These are phyloP conservation scores for Apamea anceps DNA, from an alignment of 2,888 invertebrate genomes.

Conservation along the genomic window DNA sequence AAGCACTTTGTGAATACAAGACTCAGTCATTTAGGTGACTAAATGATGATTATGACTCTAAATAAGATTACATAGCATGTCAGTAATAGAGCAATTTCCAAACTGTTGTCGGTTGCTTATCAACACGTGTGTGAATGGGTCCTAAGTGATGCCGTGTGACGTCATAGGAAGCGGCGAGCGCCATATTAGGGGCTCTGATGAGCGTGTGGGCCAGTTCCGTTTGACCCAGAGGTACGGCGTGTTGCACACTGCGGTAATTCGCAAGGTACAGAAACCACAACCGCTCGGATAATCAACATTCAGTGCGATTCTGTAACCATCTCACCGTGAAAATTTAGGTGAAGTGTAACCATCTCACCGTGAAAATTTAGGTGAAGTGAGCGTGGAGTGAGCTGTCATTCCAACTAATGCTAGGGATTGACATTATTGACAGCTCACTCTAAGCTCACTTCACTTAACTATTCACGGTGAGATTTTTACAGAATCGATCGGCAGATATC, in stretches of 20 bases:
- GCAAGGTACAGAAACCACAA: background rate
- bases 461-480: too few species aligned
- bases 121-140: conserved; percentile 45
- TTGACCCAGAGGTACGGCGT: conserved; percentile 52
- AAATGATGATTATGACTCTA: conserved; percentile 21
- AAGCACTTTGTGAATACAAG: background rate
- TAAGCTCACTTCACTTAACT: too few species aligned
- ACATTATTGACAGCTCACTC: too few species aligned
- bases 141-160: conserved; percentile 53
- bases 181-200: conserved; percentile 64
- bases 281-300: background rate
- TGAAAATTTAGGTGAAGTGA: too few species aligned
- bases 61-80: conserved; percentile 37
- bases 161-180: conserved; percentile 71
- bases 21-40: background rate
- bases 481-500: too few species aligned
- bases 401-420: too few species aligned
- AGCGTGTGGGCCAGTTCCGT: conserved; percentile 74
- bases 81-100: conserved; percentile 42
- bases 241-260: conserved; percentile 40
- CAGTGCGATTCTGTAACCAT: too few species aligned
- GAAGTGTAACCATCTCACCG: too few species aligned
- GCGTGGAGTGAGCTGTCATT: too few species aligned
- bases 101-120: conserved; percentile 40
- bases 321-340: too few species aligned